Base-by-base conservation (phyloP, 1,140 invertebrate species). In the Diorhabda carinulata region DNA sequence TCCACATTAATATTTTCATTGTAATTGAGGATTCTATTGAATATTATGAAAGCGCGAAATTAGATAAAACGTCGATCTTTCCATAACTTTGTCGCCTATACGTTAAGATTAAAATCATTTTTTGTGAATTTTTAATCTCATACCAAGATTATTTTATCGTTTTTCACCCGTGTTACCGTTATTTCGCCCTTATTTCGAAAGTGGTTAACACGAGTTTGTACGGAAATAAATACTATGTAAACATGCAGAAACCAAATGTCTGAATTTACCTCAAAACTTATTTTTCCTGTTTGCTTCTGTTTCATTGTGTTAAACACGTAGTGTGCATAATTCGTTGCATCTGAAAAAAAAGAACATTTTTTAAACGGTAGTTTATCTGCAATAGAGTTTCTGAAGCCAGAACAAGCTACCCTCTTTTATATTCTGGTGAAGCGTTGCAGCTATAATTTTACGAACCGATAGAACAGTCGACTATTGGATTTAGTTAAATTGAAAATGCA, bases 281-380 rank as follows among this genome's bases (percentile, higher is more conserved):
- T 91, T 80, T 92, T 92, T 59, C 92, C 93, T 61, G 89, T 90
- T 68, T 90, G 87, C 80, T 94, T 94, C 77, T 92, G 89, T 80
- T 95, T 95, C 79, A 97, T 92, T 9, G 93, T 94, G 82, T 94
- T 95, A 87, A 96, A 97, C 25, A 96, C 93, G 77, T 92, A 94
- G 78, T 95, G 92, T 47, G 94, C 94, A 81, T 96, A 97, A 74
- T 92, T 91, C 47, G 89, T 91, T 2, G 93, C 91, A 86, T 96
- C 93, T 95, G 86, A 47, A 88, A 89, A 68, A 75, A 78, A 81
- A 68, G 64, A 70, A 68, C 57, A 52, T 3, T 52, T 52, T 52
- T 52, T 8, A 52, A 52, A 52, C n/a, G 6, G 2, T 6, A 52
- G 6, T 52, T 52, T 52, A 4, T 52, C 47, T 52, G 4, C 6